A percentile compares a stretch with the other conserved stretches of the same genome.
phyloP scores from a whole-genome alignment of 1,140 invertebrate species.

The Scaptomyza graminum region DNA sequence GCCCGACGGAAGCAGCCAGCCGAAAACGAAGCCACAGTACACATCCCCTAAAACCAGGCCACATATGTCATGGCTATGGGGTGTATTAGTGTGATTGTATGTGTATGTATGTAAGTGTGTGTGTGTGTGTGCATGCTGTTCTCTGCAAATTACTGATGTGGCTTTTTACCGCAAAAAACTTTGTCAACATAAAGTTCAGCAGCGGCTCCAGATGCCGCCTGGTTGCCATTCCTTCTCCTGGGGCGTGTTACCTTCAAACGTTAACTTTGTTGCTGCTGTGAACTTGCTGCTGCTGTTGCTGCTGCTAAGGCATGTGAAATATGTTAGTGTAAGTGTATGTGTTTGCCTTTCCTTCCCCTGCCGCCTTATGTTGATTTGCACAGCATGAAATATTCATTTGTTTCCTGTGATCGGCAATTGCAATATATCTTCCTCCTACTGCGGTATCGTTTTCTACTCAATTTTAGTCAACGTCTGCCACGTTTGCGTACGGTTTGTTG shows the following conservation, averaged over 20 bases:
- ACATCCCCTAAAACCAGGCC: constrained; percentile 61
- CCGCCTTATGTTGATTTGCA: constrained; percentile 66
- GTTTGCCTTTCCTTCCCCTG: constrained; percentile 4
- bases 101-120: constrained; percentile 24
- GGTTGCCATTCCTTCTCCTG: constrained; percentile 50
- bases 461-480: constrained; percentile 76
- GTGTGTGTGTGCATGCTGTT: constrained; percentile 33
- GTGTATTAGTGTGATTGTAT: constrained; percentile 17
- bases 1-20: constrained; percentile 63
- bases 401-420: constrained; percentile 82
- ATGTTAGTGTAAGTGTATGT: constrained; percentile 31
- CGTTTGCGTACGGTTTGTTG: constrained; percentile 62
- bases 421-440: constrained; percentile 78
- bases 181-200: constrained; percentile 78
- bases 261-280: constrained; percentile 55
- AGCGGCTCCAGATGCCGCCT: constrained; percentile 24
- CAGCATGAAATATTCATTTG: constrained; percentile 83
- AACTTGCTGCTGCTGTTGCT: neutral
- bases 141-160: constrained; percentile 79
- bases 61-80: constrained; percentile 63
- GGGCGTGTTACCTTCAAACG: constrained; percentile 60
- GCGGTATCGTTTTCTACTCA: constrained; percentile 79
- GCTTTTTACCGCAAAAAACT: constrained; percentile 81
- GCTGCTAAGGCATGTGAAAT: constrained; percentile 44
- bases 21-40: constrained; percentile 68